These are phyloP conservation scores for Mirza zaza DNA, from an alignment of 2,113 vertebrate species.

Conservation along the genomic window DNA sequence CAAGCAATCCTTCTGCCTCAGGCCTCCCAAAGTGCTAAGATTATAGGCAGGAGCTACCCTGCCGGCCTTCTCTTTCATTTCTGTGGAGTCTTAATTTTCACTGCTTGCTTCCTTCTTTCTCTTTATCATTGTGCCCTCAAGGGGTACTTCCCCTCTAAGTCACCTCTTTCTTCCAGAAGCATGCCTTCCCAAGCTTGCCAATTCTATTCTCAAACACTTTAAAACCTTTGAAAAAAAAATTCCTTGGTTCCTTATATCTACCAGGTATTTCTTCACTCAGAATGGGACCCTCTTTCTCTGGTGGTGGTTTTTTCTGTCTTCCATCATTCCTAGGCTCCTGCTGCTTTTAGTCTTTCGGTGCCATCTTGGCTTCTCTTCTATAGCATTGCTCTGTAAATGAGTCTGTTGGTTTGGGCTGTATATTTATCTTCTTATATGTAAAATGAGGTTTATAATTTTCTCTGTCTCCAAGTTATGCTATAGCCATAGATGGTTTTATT, in stretches of 20 bases:
- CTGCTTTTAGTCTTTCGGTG: neutral
- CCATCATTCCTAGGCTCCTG: neutral
- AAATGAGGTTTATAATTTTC: neutral
- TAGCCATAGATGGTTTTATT: neutral
- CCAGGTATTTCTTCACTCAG: neutral
- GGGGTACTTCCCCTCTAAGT: neutral
- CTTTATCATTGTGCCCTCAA: neutral
- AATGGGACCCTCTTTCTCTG: neutral
- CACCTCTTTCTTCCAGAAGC: neutral
- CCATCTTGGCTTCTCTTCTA: neutral
- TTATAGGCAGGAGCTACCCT: too few species aligned
- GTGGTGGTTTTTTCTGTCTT: neutral
- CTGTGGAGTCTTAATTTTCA: neutral
- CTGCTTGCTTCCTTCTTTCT: neutral
- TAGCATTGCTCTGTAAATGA: neutral
- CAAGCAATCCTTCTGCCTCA: too few species aligned
- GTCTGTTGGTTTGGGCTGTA: neutral
- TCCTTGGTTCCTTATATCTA: neutral
- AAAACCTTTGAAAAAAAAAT: neutral
- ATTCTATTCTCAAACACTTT: neutral
- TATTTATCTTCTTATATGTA: neutral
- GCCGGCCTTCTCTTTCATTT: neutral
- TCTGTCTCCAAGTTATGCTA: neutral
- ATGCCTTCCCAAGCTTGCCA: neutral
- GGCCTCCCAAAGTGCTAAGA: too few species aligned